Conservation (phyloP, 2,797 vertebrate species). For the Poecile montanus region DNA sequence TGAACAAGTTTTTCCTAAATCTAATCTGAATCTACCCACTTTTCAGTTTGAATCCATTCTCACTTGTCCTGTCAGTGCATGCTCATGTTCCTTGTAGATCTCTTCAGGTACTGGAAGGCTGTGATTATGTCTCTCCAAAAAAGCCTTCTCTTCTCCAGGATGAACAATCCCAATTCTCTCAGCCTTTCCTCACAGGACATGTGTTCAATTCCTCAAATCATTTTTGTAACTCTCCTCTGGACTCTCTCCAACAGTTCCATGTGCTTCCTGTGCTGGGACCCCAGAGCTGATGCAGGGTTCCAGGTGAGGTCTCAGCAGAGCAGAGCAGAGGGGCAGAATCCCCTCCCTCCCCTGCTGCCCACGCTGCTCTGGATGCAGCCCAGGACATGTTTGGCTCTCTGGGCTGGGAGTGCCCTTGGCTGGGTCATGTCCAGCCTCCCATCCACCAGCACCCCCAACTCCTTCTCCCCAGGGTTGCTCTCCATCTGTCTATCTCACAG, state of each 20-base stretch:
- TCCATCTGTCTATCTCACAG: neutral
- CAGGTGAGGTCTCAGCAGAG: neutral
- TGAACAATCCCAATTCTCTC: neutral
- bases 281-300: neutral
- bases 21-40: neutral
- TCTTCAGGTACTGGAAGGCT: neutral
- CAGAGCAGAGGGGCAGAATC: neutral
- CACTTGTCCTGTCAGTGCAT: neutral
- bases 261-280: neutral
- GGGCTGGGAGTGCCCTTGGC: accelerated
- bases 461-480: neutral
- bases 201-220: neutral
- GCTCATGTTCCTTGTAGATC: neutral
- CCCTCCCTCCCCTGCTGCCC: neutral
- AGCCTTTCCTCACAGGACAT: neutral
- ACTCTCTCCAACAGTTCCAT: accelerated
- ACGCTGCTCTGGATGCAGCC: neutral
- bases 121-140: neutral
- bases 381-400: accelerated
- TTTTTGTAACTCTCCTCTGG: neutral
- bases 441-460: accelerated
- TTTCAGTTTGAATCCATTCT: neutral
- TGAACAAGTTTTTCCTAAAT: neutral
- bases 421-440: neutral
- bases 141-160: neutral